Base-by-base conservation (phyloP, 2,797 vertebrate species). In the Oryzias dopingdopingensis region DNA sequence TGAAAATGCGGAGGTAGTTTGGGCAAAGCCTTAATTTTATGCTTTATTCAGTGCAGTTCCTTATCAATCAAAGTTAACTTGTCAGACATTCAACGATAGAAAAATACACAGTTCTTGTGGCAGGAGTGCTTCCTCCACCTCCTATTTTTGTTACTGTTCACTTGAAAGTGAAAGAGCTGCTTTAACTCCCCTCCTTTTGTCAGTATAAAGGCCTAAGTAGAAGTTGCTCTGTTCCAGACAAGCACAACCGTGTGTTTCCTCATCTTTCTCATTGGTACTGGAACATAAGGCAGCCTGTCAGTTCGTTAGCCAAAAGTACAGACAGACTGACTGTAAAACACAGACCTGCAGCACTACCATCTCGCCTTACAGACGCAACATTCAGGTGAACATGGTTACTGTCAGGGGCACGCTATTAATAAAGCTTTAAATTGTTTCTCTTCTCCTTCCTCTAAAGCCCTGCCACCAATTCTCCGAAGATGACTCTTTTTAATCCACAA, bases 381-480 rank as follows among this genome's bases (percentile, higher is more conserved):
- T 55, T 77, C 73, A 70, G 76, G 84, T 79, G 72, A 85, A 79
- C 70, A 85, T 87, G 84, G 76, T 72, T 80, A 84, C 65, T 51
- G 42, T 90, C 84, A 88, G 74, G 81, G 68, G 69, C 60, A 88
- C 86, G 3, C 79, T 77, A 80, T 88, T 86, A 85, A 86, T 88
- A 83, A 78, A 74, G 65, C 67, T 37, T 73, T 79, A 84, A 85
- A 81, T 64, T 37, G 10, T 72, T 82, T 56, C 71, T 62, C 65
- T 84, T 29, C 26, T 29, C 26, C 6, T 29, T 86, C 77, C 78
- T 85, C 66, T 43, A 54, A 68, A 77, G 52, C 74, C 61, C 53
- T 3, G 32, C 57, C 59, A 49, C 66, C 53, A 57, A 68, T 51
- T 53, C 74, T 66, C 79, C 5, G 37, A 26, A 67, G 57, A 71